Conservation (phyloP, 2,113 vertebrate species). For the Cyphomyrus discorhynchus region DNA sequence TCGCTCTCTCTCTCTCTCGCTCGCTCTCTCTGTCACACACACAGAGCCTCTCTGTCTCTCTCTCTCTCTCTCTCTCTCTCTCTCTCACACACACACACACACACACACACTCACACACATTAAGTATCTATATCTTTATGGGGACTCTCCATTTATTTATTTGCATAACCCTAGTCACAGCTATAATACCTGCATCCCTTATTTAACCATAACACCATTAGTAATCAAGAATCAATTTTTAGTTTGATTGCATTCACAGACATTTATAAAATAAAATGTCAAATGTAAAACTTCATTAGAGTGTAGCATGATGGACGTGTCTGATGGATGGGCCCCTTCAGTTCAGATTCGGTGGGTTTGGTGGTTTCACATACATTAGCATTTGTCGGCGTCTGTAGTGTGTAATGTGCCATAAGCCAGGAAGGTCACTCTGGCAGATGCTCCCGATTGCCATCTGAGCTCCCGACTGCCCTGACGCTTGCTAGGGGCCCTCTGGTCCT, state of each 20-base stretch:
- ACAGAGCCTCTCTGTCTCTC: neutral
- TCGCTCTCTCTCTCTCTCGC: no score
- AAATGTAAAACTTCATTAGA: neutral
- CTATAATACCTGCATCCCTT: neutral
- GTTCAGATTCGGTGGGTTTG: neutral
- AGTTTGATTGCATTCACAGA: neutral
- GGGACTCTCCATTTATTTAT: neutral
- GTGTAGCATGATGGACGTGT: neutral
- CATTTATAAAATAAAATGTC: neutral
- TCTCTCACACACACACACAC: neutral
- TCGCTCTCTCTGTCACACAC: neutral
- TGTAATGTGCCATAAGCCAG: neutral
- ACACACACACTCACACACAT: neutral
- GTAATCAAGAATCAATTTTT: neutral
- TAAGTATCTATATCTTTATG: neutral
- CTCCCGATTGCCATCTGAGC: neutral
- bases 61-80: no score
- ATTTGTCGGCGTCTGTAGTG: neutral
- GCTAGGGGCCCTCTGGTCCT: neutral
- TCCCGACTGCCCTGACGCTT: neutral
- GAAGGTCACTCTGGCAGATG: neutral
- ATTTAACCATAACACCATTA: neutral
- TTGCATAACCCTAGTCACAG: neutral
- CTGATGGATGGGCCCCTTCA: neutral
- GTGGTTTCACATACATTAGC: neutral